phyloP scores from a whole-genome alignment of 2,797 vertebrate species.

The Harpagifer antarcticus region DNA sequence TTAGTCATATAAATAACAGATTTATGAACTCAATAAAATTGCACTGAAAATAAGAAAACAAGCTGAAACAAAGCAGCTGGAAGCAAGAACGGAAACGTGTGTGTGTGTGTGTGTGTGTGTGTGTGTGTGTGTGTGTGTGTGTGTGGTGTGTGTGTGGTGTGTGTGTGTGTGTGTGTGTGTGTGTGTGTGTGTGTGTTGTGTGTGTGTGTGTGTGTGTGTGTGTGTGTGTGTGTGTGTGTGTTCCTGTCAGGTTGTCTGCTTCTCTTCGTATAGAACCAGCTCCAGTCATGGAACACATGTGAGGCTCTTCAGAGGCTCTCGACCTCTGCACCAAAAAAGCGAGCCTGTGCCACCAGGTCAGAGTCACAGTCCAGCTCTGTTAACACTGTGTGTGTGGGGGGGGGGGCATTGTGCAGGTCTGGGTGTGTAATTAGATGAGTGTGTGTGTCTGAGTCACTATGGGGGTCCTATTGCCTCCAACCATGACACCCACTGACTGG shows the following conservation, averaged over 20 bases:
- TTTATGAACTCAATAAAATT: no score
- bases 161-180: no score
- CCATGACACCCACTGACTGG: slow-evolving; percentile 17
- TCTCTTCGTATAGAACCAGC: slow-evolving; percentile 8
- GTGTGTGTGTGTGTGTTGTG: no score
- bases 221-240: not conserved
- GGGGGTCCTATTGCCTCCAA: slow-evolving; percentile 32
- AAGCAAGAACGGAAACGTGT: no score
- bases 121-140: no score
- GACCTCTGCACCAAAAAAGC: slow-evolving; percentile 27
- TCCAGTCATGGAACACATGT: slow-evolving; percentile 48
- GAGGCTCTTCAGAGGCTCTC: slow-evolving; percentile 21
- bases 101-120: no score
- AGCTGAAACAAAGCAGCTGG: no score
- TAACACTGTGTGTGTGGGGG: not conserved
- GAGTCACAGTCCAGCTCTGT: slow-evolving; percentile 22
- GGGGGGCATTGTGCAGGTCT: slow-evolving; percentile 34
- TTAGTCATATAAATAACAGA: no score
- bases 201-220: not conserved
- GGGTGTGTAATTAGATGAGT: slow-evolving; percentile 51
- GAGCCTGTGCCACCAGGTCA: slow-evolving; percentile 36
- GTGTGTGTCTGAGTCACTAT: slow-evolving; percentile 24
- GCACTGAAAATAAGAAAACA: no score
- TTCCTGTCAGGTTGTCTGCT: slow-evolving; percentile 14
- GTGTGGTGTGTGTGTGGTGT: no score